Conservation (phyloP, 2,113 vertebrate genomes). For the Grallaria varia region DNA sequence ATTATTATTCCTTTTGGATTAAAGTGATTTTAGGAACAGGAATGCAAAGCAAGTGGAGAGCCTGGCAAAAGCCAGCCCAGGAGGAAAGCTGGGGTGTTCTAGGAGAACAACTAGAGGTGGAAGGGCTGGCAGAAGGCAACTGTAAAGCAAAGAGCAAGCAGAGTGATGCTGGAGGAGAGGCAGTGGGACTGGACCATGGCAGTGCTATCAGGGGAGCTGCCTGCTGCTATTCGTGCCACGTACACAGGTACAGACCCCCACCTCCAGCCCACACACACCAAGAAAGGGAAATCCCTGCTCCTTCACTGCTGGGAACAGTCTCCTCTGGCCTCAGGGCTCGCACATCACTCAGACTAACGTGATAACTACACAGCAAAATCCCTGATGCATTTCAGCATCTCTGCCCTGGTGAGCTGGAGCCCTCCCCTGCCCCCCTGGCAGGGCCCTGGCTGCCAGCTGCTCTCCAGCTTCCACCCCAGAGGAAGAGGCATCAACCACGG, state of each 20-base stretch:
- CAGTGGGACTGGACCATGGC: accelerated
- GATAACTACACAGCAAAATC: background rate
- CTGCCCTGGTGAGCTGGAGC: background rate
- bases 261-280: accelerated
- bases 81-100: background rate
- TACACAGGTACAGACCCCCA: background rate
- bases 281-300: background rate
- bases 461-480: background rate
- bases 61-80: background rate
- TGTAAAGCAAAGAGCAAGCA: background rate
- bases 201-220: too few species aligned
- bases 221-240: background rate
- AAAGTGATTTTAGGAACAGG: slow-evolving; percentile 6
- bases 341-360: background rate
- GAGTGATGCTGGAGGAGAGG: background rate
- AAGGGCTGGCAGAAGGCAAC: background rate
- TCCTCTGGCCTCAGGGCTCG: background rate
- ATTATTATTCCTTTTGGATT: slow-evolving; percentile 19
- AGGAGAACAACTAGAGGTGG: background rate
- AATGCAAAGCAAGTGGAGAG: background rate
- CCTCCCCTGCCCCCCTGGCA: background rate
- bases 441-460: background rate
- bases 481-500: background rate
- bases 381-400: background rate
- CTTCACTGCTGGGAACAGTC: background rate